Evolutionary conservation across 2,888 invertebrate genomes (phyloP).

Genomic region (Drosophila phalerata): DNA sequence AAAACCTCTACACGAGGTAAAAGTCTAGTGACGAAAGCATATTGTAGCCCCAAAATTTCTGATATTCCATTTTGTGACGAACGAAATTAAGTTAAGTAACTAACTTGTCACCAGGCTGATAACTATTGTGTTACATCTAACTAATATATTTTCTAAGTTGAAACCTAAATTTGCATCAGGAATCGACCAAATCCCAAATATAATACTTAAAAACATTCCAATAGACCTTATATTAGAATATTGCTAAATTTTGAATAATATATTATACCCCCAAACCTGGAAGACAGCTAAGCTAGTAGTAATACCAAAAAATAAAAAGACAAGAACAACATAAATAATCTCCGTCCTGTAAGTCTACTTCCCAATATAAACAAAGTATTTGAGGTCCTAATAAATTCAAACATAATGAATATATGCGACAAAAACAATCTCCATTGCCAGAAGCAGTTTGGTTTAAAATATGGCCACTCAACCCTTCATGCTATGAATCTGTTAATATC

Average conservation of each 20-base stretch:
- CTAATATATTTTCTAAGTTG: background rate
- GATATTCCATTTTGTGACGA: too few species aligned
- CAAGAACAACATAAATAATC: conserved; percentile 17
- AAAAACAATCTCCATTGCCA: conserved; percentile 1
- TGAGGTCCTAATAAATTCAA: too few species aligned
- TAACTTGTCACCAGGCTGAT: background rate
- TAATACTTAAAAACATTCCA: conserved; percentile 1
- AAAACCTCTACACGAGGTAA: too few species aligned
- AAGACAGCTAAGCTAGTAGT: conserved; percentile 2
- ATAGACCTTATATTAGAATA: conserved; percentile 2
- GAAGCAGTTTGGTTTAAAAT: background rate
- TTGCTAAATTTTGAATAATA: background rate
- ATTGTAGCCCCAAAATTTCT: too few species aligned
- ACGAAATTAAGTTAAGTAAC: background rate
- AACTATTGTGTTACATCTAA: background rate
- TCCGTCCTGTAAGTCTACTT: conserved; percentile 1
- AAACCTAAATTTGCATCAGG: background rate
- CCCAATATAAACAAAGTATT: too few species aligned
- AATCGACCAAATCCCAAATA: conserved; percentile 1
- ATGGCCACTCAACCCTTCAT: background rate
- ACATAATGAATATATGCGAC: too few species aligned
- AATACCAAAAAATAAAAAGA: conserved; percentile 2
- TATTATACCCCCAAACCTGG: conserved; percentile 2
- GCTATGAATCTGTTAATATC: background rate
- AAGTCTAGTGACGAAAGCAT: too few species aligned